Conservation (phyloP, 2,113 vertebrate species). For the Condylura cristata region DNA sequence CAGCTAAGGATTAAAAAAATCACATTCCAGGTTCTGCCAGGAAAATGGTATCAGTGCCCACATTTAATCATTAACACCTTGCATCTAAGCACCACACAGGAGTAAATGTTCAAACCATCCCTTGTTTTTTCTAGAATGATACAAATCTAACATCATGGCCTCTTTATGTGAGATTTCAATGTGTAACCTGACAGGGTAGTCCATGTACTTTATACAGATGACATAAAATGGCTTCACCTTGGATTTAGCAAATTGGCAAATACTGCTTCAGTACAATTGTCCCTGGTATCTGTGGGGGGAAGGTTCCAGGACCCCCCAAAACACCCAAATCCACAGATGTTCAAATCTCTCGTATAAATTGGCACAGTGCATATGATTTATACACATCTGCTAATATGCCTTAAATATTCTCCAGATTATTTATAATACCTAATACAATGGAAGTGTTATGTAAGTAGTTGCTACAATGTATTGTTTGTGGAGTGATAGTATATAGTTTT, state of each 20-base stretch:
- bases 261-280: not conserved
- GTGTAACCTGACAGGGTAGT: not conserved
- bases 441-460: no score
- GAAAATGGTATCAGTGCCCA: not conserved
- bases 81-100: not conserved
- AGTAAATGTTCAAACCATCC: not conserved
- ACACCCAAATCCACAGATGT: not conserved
- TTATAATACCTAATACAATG: not conserved
- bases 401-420: not conserved
- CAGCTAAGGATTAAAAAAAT: not conserved
- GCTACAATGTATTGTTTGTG: no score
- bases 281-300: not conserved
- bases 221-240: conserved; percentile 24
- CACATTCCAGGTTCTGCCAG: not conserved
- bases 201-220: not conserved
- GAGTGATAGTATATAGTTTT: not conserved
- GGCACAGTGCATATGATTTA: not conserved
- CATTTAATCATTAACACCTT: not conserved
- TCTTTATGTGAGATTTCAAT: not conserved
- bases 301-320: not conserved
- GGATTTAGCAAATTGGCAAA: no score
- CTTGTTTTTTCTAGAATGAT: not conserved
- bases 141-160: not conserved
- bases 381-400: not conserved
- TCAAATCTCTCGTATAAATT: not conserved